Evolutionary conservation across 2,113 vertebrate species (phyloP), one percentile per base, ranked within the genome.

Genomic region (Pedetes capensis): DNA sequence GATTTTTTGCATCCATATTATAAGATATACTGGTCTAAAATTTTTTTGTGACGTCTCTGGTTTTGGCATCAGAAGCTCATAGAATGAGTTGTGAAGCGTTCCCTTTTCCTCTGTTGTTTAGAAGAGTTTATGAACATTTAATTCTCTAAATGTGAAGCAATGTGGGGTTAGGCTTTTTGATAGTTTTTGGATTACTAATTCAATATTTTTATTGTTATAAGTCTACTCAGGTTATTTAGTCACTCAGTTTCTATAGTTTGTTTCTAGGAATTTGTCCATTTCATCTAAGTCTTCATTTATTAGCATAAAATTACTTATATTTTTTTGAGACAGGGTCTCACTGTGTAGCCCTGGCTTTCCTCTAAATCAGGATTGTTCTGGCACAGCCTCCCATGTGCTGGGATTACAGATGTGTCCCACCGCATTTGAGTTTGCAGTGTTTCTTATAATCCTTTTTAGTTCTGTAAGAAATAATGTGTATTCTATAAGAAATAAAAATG

Each of bases 181-280:
- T 71, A 57, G 51, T 59, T 59, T 81, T 66, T 71, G n/a, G 5
- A 90, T 69, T 69, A 12, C 32, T 44, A 8, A 69, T 90, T 69
- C 39, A n/a, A n/a, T n/a, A n/a, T 17, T 69, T 68, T 80, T 69
- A 88, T 32, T 69, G 37, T 37, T 90, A 44, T 44, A 90, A 79
- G 16, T 63, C 44, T 78, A 34, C 53, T 78, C 47, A 78, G 34
- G 53, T 78, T 78, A 6, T 47, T 69, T 87, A 4, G 59, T 86
- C 25, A 87, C 25, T 87, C 6, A 69, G 9, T 71, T 69, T 69
- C 25, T 59, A 6, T 79, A 61, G 42, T 61, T 78, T 76, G 5
- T 79, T 80, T 93, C 75, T 72, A 87, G 75, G n/a, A 80, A 63
- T 44, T 71, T 87, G n/a, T 87, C 22, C 7, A 51, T 87, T 80